A percentile compares a stretch with the other conserved stretches of the same genome.
These are phyloP conservation scores for Nettapus auritus DNA, from an alignment of 2,113 vertebrate genomes.

Conservation along the genomic window DNA sequence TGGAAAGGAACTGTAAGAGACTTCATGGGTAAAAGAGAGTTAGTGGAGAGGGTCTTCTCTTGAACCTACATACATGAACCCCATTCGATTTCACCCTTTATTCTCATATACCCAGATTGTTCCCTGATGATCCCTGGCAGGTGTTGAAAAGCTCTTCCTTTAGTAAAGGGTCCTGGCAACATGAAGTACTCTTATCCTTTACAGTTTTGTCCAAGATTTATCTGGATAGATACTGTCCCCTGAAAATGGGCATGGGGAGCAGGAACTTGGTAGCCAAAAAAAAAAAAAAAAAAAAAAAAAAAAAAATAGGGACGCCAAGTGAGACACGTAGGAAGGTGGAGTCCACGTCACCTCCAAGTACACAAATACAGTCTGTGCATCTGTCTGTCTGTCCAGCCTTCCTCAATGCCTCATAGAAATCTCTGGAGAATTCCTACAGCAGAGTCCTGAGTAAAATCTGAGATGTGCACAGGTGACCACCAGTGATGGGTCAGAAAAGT, in stretches of 20 bases:
- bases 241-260: not conserved
- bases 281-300: not conserved
- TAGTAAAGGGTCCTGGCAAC: not conserved
- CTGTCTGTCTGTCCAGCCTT: not conserved
- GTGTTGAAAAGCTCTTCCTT: not conserved
- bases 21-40: not conserved
- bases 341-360: not conserved
- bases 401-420: not conserved
- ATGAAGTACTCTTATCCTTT: not conserved
- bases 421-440: not conserved
- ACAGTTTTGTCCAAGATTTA: not conserved
- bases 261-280: not conserved
- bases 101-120: not conserved
- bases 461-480: not conserved
- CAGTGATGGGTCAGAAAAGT: not conserved
- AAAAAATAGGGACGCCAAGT: not conserved
- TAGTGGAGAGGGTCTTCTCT: not conserved
- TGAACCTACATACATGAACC: accelerated
- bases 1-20: not conserved
- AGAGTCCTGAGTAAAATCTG: not conserved
- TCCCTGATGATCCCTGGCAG: not conserved
- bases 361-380: not conserved
- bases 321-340: not conserved
- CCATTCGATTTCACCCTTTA: accelerated
- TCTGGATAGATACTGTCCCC: not conserved